Conservation (phyloP, 2,113 vertebrate genomes). For the Gallinago jamesoni region DNA sequence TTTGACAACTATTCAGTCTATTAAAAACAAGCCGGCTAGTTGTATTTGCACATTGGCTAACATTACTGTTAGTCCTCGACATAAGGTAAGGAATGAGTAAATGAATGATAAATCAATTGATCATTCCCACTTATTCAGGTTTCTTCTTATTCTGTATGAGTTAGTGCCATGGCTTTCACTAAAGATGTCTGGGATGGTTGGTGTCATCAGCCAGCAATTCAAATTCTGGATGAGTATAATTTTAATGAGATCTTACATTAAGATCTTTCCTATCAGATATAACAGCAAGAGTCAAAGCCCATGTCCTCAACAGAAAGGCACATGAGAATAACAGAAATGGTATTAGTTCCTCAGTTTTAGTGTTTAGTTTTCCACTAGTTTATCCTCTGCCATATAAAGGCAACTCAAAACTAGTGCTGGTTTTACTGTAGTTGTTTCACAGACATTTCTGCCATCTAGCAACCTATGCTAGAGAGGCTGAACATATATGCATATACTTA, state of each 20-base stretch:
- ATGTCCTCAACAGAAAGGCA: background rate
- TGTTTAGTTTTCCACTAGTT: background rate
- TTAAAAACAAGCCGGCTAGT: background rate
- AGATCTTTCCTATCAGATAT: background rate
- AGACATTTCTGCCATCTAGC: background rate
- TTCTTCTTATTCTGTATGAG: background rate
- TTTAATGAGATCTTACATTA: background rate
- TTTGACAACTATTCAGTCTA: background rate
- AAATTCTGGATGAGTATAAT: background rate
- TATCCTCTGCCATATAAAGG: fast-evolving
- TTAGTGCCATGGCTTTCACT: background rate
- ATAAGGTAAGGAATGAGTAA: background rate
- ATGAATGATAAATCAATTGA: background rate
- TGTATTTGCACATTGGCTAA: background rate
- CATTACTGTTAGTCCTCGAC: background rate
- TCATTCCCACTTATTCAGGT: background rate
- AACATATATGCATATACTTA: background rate
- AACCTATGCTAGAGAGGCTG: background rate
- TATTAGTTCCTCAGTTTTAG: background rate
- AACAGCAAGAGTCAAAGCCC: background rate
- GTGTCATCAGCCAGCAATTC: background rate
- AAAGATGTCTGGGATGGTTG: background rate
- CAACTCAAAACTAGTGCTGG: background rate
- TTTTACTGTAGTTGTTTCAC: background rate
- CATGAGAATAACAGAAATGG: background rate